Evolutionary conservation across 37 sponge, comb jelly and placozoan species (phyloP), one percentile per base, ranked within the genome.

Genomic region (Agelas oroides): DNA sequence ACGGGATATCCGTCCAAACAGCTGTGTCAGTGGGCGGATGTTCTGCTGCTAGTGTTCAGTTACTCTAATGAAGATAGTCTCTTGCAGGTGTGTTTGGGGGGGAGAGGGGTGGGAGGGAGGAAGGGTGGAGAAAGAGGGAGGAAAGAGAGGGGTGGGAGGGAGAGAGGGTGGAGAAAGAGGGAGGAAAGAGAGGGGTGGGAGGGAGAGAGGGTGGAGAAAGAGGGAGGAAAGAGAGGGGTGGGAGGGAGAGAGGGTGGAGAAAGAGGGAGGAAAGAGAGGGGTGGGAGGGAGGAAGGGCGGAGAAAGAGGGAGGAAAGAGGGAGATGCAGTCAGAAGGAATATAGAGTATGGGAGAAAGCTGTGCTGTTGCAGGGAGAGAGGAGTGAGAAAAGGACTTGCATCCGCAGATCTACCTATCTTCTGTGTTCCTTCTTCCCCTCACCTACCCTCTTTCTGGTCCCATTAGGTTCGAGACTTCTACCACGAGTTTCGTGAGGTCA

Each of bases 1-100:
- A 92, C 97, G 1, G 92, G 94, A 2, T 24, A 15, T 14, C 92
- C 94, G 28, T 80, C 94, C 57, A 56, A 53, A 34, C 94, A 97
- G 87, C 56, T 97, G 40, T 56, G 77, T n/a, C 71, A 82, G 38
- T 97, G 97, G 97, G 87, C 89, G 24, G 97, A 97, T 62, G 80
- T 88, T 25, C 38, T 91, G 33, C 40, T 96, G 80, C 65, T 93
- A 35, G 95, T 97, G 62, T 97, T 92, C 95, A 94, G 92, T 71
- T 89, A 89, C 68, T 40, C 77, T 0, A 81, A 83, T 36, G 60
- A 38, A 19, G 75, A 70, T 67, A 89, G 90, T 59, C 64, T 89
- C 21, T 39, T 40, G 5, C 71, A 72, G 62, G 83, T 82, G 20
- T 55, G 31, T 5, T 5, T 61, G 62, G 5, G 62, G 62, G 62